phyloP scores from a whole-genome alignment of 2,797 vertebrate genomes.

The Erethizon dorsatum region DNA sequence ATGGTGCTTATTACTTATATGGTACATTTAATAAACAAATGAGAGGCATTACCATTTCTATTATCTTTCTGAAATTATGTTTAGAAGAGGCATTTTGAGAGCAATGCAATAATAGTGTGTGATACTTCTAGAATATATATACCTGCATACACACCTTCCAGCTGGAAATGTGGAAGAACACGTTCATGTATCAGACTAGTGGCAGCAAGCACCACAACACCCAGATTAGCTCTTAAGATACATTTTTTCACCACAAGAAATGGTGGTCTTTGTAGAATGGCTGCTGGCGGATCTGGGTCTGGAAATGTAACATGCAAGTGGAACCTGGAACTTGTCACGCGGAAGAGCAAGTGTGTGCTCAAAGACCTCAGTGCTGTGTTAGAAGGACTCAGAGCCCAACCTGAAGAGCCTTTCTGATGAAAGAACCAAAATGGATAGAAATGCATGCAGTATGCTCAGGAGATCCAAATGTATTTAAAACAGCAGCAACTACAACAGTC shows the following conservation, averaged over 20 bases:
- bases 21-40: constrained; percentile 44
- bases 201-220: not conserved
- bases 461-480: not conserved
- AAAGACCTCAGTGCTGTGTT: not conserved
- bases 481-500: not conserved
- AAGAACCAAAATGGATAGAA: not conserved
- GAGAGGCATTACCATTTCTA: constrained; percentile 47
- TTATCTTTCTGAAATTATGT: constrained; percentile 49
- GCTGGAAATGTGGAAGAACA: constrained; percentile 7
- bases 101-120: not conserved
- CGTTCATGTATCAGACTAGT: not conserved
- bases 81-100: constrained; percentile 39
- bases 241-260: constrained; percentile 31
- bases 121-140: not conserved
- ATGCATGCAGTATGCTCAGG: not conserved
- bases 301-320: constrained; percentile 21
- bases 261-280: not conserved
- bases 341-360: not conserved
- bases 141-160: not conserved
- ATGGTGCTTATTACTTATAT: not conserved
- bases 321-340: not conserved
- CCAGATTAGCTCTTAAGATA: constrained; percentile 7
- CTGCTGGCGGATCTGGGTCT: not conserved
- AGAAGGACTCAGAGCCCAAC: not conserved
- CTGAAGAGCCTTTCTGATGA: constrained; percentile 12